These are phyloP conservation scores for Pseudomugil tenellus DNA, from an alignment of 2,797 vertebrate genomes.

Conservation along the genomic window DNA sequence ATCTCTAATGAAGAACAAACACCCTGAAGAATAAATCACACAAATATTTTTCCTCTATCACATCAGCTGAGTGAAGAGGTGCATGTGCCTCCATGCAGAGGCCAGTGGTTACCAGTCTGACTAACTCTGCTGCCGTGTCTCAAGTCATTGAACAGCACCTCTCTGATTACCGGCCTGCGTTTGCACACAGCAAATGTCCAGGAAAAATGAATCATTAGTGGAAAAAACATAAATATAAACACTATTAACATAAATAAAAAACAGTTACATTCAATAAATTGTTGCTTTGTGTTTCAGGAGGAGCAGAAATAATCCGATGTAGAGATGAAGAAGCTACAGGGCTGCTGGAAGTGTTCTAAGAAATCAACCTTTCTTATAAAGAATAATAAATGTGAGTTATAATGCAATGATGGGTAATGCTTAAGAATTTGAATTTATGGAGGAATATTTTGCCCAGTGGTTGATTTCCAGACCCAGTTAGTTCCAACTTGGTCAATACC, in stretches of 20 bases:
- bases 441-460: too few species aligned
- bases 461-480: too few species aligned
- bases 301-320: background rate
- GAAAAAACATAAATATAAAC: background rate
- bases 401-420: too few species aligned
- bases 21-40: background rate
- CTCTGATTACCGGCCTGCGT: slow-evolving; percentile 45
- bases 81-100: slow-evolving; percentile 52
- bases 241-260: background rate
- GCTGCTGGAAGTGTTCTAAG: too few species aligned
- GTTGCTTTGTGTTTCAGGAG: background rate
- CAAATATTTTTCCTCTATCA: slow-evolving; percentile 7
- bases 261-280: background rate
- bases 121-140: slow-evolving; percentile 44
- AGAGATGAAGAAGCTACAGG: too few species aligned
- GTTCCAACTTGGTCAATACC: too few species aligned
- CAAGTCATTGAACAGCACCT: slow-evolving; percentile 56
- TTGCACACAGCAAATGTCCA: background rate
- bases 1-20: background rate
- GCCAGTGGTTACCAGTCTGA: slow-evolving; percentile 38
- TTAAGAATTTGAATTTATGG: too few species aligned
- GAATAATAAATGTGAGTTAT: too few species aligned
- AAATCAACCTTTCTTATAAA: too few species aligned
- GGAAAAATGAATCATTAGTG: background rate
- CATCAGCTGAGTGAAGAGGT: slow-evolving; percentile 31